Conservation (phyloP, 2,797 vertebrate species). For the Clamator glandarius region DNA sequence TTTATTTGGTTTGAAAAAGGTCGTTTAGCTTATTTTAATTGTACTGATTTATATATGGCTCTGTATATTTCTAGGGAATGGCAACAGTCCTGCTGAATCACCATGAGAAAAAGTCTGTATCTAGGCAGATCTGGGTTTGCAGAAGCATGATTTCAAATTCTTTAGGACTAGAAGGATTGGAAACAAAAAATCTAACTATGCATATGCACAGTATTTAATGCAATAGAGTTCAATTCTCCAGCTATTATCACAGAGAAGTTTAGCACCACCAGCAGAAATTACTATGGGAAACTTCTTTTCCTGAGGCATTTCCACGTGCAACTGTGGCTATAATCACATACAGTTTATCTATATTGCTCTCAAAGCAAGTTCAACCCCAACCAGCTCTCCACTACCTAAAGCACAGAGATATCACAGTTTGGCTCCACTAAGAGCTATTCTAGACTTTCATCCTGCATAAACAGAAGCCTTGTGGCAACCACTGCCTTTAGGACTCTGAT, state of each 20-base stretch:
- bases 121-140: conserved; percentile 9
- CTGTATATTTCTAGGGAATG: neutral
- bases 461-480: neutral
- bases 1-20: neutral
- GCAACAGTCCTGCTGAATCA: conserved; percentile 36
- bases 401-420: neutral
- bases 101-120: neutral
- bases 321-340: neutral
- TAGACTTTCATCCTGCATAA: neutral
- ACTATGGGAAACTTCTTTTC: neutral
- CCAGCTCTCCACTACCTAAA: neutral
- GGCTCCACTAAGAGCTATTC: neutral
- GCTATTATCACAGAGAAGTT: neutral
- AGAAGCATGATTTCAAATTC: neutral
- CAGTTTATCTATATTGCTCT: neutral
- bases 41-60: neutral
- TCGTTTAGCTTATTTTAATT: neutral
- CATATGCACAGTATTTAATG: neutral
- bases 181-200: neutral
- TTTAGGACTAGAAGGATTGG: neutral
- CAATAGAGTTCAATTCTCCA: neutral
- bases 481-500: neutral
- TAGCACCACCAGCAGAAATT: neutral
- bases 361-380: neutral
- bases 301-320: neutral